These are phyloP conservation scores for Pseudochaenichthys georgianus DNA, from an alignment of 2,797 vertebrate species.

Conservation along the genomic window DNA sequence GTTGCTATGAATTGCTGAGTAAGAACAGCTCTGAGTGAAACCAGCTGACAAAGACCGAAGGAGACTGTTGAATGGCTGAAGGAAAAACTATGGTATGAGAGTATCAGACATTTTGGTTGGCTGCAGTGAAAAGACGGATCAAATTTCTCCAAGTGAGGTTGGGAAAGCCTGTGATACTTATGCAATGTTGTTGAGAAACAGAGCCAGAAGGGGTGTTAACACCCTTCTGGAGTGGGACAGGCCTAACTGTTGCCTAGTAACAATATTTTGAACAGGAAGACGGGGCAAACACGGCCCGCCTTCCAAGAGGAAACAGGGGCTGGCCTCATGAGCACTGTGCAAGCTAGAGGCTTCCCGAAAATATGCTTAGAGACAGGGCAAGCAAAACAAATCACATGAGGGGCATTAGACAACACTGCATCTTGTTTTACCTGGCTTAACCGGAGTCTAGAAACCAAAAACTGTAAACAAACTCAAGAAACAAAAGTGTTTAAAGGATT, in stretches of 20 bases:
- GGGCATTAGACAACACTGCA: conserved; percentile 51
- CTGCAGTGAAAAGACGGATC: conserved; percentile 52
- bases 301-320: conserved; percentile 82
- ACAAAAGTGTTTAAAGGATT: conserved; percentile 11
- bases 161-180: conserved; percentile 76
- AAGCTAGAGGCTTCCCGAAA: conserved; percentile 82
- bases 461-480: conserved; percentile 60
- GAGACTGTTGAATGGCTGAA: conserved; percentile 49
- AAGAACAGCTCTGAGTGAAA: conserved; percentile 16
- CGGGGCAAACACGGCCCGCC: conserved; percentile 83
- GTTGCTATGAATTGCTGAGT: conserved; percentile 11
- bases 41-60: conserved; percentile 45
- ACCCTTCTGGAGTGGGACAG: conserved; percentile 77
- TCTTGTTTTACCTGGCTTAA: conserved; percentile 45
- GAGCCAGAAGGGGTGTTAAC: conserved; percentile 84
- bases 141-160: conserved; percentile 66
- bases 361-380: conserved; percentile 79
- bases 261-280: conserved; percentile 88
- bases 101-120: conserved; percentile 61
- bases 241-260: conserved; percentile 85
- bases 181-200: conserved; percentile 74
- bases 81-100: conserved; percentile 61
- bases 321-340: conserved; percentile 76
- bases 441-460: conserved; percentile 61
- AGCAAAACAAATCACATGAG: conserved; percentile 80